A percentile compares a stretch with the other conserved stretches of the same genome.
Conservation (phyloP, 2,113 vertebrate species). For the Hippocampus guttulatus region DNA sequence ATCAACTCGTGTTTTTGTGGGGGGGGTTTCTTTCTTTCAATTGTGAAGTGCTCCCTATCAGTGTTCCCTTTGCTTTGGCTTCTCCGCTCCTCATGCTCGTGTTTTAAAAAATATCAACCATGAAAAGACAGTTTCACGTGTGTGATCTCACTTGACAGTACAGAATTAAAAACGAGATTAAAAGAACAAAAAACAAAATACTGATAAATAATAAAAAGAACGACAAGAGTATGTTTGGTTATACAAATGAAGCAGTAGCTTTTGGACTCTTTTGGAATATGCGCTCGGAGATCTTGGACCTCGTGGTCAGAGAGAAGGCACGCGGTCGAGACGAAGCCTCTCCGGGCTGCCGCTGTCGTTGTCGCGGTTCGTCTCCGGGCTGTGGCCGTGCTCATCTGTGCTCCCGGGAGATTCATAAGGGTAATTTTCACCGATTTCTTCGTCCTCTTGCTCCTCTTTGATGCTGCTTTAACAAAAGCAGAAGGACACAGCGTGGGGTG, state of each 20-base stretch:
- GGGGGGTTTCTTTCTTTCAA: background rate
- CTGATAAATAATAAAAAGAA: slow-evolving; percentile 44
- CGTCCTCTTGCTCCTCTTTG: slow-evolving; percentile 91
- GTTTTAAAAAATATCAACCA: slow-evolving; percentile 44
- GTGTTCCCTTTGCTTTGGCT: slow-evolving; percentile 69
- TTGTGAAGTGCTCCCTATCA: slow-evolving; percentile 59
- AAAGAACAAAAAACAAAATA: slow-evolving; percentile 35
- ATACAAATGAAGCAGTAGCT: slow-evolving; percentile 47
- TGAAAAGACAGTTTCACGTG: slow-evolving; percentile 47
- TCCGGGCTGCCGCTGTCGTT: slow-evolving; percentile 81
- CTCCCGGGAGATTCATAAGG: slow-evolving; percentile 83
- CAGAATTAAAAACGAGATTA: slow-evolving; percentile 42
- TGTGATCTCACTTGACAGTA: slow-evolving; percentile 57
- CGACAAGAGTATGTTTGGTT: slow-evolving; percentile 58
- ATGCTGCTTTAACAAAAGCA: slow-evolving; percentile 68
- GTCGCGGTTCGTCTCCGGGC: slow-evolving; percentile 82
- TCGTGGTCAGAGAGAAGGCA: slow-evolving; percentile 66
- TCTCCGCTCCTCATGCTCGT: slow-evolving; percentile 54
- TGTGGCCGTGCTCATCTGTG: slow-evolving; percentile 83
- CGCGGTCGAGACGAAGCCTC: slow-evolving; percentile 76
- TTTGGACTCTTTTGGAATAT: slow-evolving; percentile 35
- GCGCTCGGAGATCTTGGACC: slow-evolving; percentile 20
- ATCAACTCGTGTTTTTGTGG: slow-evolving; percentile 44
- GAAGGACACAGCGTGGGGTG: background rate
- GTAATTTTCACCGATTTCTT: slow-evolving; percentile 86